These are phyloP conservation scores for Heliconius congener DNA, from an alignment of 1,140 invertebrate genomes.

Conservation along the genomic window DNA sequence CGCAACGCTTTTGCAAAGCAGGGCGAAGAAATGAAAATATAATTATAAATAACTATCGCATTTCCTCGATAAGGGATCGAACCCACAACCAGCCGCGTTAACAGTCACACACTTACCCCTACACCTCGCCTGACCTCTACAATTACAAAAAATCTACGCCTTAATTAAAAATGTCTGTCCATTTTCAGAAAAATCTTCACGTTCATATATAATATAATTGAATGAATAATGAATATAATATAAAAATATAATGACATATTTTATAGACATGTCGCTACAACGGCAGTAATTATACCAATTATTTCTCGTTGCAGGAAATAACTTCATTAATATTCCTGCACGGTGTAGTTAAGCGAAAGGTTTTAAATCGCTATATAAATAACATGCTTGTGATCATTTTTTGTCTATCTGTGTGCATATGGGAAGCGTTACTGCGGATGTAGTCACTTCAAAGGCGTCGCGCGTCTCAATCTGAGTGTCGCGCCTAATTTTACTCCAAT, in stretches of 20 bases:
- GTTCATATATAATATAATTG: background rate
- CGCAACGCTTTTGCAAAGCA: too few species aligned
- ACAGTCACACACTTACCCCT: too few species aligned
- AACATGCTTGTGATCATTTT: conserved; percentile 30
- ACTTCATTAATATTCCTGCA: conserved; percentile 40
- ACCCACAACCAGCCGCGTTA: too few species aligned
- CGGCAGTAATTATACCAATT: conserved; percentile 35
- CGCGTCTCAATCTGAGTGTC: background rate
- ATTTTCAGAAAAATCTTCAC: background rate
- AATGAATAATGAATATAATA: conserved; percentile 25
- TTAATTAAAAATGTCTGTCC: background rate
- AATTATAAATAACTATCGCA: too few species aligned
- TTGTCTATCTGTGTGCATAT: conserved; percentile 22
- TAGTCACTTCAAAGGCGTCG: background rate
- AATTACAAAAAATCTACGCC: background rate
- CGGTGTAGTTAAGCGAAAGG: conserved; percentile 32
- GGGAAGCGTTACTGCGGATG: background rate
- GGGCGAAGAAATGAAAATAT: too few species aligned
- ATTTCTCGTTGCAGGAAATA: conserved; percentile 39
- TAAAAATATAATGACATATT: conserved; percentile 26
- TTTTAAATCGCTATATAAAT: conserved; percentile 37
- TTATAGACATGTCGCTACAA: conserved; percentile 31
- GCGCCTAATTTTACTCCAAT: background rate
- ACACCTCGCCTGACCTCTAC: too few species aligned
- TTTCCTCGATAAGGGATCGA: too few species aligned